phyloP scores from a whole-genome alignment of 1,140 invertebrate species.

The Pseudomyrmex sp. region DNA sequence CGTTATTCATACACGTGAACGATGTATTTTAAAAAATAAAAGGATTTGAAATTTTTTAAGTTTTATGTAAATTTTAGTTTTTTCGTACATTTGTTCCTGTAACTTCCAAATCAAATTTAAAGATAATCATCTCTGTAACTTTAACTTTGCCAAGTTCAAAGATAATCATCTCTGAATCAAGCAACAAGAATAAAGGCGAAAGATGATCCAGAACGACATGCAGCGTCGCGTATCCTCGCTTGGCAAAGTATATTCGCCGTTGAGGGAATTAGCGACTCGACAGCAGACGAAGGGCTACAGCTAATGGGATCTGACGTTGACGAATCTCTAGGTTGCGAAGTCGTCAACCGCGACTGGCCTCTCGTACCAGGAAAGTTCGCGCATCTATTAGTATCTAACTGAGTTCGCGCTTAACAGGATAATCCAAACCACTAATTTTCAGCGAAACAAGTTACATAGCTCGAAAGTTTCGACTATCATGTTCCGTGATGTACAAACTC shows the following conservation, averaged over 20 bases:
- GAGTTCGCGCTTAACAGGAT: slow-evolving; percentile 63
- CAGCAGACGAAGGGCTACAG: slow-evolving; percentile 70
- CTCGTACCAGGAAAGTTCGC: slow-evolving; percentile 48
- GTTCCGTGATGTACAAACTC: neutral
- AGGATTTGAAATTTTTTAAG: too few relatives aligned
- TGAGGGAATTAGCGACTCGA: slow-evolving; percentile 75
- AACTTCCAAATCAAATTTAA: neutral
- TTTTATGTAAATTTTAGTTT: too few relatives aligned
- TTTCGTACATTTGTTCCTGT: too few relatives aligned
- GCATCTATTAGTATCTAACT: slow-evolving; percentile 26
- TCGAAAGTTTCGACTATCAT: slow-evolving; percentile 21
- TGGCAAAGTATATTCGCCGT: slow-evolving; percentile 25
- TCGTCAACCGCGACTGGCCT: slow-evolving; percentile 74
- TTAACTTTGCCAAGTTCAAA: neutral
- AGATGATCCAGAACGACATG: slow-evolving; percentile 30
- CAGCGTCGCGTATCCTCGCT: neutral
- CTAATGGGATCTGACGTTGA: slow-evolving; percentile 81
- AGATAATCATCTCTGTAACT: neutral
- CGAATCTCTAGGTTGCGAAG: slow-evolving; percentile 79
- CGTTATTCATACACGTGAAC: neutral
- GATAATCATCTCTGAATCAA: slow-evolving; percentile 11
- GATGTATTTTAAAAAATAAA: too few relatives aligned
- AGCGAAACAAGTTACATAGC: slow-evolving; percentile 25
- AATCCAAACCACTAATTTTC: slow-evolving; percentile 68
- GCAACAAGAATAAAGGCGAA: slow-evolving; percentile 17